phyloP scores from a whole-genome alignment of 2,113 vertebrate genomes.

The Origma solitaria region DNA sequence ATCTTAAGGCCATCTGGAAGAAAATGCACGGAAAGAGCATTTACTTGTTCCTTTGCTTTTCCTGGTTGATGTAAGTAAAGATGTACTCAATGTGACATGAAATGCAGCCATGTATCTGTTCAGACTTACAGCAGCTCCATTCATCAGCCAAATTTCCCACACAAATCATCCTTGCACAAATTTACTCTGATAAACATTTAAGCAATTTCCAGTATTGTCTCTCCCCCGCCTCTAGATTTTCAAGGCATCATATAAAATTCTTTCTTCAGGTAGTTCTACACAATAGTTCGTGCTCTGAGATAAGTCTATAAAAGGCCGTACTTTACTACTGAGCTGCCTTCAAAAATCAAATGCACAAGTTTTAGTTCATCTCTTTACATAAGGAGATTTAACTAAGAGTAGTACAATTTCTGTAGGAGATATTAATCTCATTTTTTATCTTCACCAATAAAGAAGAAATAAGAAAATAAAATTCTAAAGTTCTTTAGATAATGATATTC shows the following conservation, averaged over 20 bases:
- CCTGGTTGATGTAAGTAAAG: background rate
- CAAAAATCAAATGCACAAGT: background rate
- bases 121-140: background rate
- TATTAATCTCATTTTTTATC: conserved; percentile 43
- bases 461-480: conserved; percentile 68
- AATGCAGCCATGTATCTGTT: background rate
- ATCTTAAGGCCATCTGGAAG: background rate
- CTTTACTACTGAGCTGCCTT: background rate
- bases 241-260: background rate
- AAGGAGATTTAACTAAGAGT: background rate
- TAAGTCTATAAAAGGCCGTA: background rate
- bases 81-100: background rate
- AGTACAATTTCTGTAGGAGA: background rate
- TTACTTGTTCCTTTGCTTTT: background rate
- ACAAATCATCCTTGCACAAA: background rate
- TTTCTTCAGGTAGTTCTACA: background rate
- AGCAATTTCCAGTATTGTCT: background rate
- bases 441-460: conserved; percentile 62
- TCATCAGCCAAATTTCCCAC: background rate
- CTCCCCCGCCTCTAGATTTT: background rate
- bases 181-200: background rate
- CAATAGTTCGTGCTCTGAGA: background rate
- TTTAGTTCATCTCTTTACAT: background rate
- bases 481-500: conserved; percentile 44
- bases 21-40: background rate